These are phyloP conservation scores for Eulemur albifrons DNA, from an alignment of 2,797 vertebrate genomes.

Conservation along the genomic window DNA sequence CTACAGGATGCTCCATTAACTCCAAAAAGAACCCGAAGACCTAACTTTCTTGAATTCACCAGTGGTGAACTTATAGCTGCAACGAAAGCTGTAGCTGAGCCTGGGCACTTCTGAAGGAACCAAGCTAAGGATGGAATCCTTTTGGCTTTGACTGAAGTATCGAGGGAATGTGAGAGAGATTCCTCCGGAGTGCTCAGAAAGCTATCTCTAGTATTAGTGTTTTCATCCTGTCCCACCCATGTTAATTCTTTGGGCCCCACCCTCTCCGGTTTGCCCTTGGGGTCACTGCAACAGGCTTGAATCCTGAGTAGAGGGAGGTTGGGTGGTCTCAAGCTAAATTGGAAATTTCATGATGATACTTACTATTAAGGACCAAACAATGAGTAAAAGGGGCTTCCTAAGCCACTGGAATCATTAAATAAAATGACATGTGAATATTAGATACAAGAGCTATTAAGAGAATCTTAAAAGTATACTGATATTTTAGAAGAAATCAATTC, in stretches of 20 bases:
- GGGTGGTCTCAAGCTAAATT: not conserved
- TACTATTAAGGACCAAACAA: not conserved
- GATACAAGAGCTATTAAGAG: not conserved
- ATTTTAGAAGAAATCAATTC: conserved; percentile 29
- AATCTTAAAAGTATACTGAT: conserved; percentile 6
- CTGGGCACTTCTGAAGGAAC: not conserved
- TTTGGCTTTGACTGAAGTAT: not conserved
- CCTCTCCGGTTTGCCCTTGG: not conserved
- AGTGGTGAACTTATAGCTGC: not conserved
- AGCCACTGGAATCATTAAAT: not conserved
- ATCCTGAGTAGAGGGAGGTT: not conserved
- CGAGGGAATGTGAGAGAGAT: not conserved
- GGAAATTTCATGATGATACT: not conserved
- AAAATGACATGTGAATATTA: not conserved
- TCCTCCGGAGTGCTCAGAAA: not conserved
- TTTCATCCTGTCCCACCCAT: not conserved
- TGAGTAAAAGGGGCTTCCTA: not conserved
- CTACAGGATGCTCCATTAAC: not conserved
- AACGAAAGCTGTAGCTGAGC: not conserved
- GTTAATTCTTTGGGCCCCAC: not conserved
- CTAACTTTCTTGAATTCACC: not conserved
- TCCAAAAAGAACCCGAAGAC: not conserved
- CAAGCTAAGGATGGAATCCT: not conserved
- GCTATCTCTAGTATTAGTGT: not conserved
- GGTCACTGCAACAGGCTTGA: not conserved